Evolutionary conservation across 2,113 vertebrate genomes (phyloP), one percentile per base, ranked within the genome.

Genomic region (Manacus vitellinus): DNA sequence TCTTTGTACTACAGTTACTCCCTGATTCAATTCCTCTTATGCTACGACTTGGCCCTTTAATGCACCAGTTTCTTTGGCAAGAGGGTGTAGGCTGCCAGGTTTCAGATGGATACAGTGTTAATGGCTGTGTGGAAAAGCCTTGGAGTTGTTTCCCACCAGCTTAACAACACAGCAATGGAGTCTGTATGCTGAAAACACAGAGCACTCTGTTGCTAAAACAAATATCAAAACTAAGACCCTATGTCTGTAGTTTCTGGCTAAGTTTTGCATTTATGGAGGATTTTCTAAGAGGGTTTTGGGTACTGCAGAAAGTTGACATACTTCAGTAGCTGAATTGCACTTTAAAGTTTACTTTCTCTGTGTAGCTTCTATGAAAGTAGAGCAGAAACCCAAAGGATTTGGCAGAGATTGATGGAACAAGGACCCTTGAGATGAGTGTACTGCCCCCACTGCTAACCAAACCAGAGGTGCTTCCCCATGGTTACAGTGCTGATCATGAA

Each of bases 391-490:
- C 22, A 43, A 75, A 63, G 16, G 27, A 24, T 6, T 10, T 80
- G 54, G 52, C 37, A 80, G 27, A 43, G 28, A 33, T 3, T 22
- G 54, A 61, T 58, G 49, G 24, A 80, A 24, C 7, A 33, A 88
- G 41, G 14, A 47, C 43, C 14, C 30, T 44, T 79, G 56, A 89
- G 56, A 76, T 30, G 18, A 79, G 9, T 24, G 14, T 47, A 66
- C 17, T 58, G 27, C 19, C 10, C 13, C 8, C 43, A 74, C 46
- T 66, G 23, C 46, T 70, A 33, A 27, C 12, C 18, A 44, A 70
- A 30, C 1, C 3, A 52, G 33, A 83, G 23, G 10, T 58, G 11
- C 6, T 83, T 76, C 14, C 16, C 9, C 8, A 2, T 0, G 2
- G 41, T 62, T 46, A 58, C 31, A 51, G 8, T 31, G 10, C 39